Evolutionary conservation across 2,113 vertebrate species (phyloP).

Genomic region (Tragelaphus strepsiceros): DNA sequence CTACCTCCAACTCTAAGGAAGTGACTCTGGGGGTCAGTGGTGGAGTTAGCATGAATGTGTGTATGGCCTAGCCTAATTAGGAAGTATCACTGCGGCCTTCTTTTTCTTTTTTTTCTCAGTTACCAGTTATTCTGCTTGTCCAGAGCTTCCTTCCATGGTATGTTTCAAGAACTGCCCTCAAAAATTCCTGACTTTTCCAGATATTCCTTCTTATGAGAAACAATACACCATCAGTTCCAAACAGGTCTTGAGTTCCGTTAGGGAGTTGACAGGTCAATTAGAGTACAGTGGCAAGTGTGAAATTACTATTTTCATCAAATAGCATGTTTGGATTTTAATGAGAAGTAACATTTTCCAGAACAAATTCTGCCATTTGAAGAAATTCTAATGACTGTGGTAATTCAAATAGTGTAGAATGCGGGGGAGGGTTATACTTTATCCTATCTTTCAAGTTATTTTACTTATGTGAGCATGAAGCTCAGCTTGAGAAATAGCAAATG

Average conservation of each 20-base stretch:
- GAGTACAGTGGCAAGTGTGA: background rate
- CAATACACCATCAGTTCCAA: background rate
- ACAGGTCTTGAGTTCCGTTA: background rate
- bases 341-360: background rate
- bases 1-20: background rate
- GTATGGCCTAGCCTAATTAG: background rate
- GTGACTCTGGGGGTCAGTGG: background rate
- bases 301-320: background rate
- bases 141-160: background rate
- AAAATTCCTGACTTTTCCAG: background rate
- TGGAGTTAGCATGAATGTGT: fast-evolving
- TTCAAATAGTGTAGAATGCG: background rate
- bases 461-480: background rate
- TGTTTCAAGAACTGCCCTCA: background rate
- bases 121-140: background rate
- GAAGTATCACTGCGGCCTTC: background rate
- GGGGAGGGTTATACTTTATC: background rate
- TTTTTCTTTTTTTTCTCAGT: background rate
- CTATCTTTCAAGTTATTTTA: background rate
- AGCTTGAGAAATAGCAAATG: background rate
- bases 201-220: background rate
- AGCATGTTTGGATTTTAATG: background rate
- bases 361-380: background rate
- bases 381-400: background rate
- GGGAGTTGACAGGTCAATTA: background rate